phyloP scores from a whole-genome alignment of 2,888 invertebrate species.

The Tinea trinotella region DNA sequence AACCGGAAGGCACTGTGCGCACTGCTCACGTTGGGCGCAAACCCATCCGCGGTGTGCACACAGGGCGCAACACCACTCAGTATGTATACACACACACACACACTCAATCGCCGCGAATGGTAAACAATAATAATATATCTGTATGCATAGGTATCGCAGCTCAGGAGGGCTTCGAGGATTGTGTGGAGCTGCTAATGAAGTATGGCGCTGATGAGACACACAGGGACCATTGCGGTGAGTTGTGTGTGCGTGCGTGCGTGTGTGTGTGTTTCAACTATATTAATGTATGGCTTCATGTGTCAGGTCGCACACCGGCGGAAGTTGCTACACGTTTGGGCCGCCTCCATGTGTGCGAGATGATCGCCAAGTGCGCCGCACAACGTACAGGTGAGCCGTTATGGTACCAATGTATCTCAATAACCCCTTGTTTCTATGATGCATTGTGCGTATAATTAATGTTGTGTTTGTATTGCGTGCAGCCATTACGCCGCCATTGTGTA shows the following conservation, averaged over 20 bases:
- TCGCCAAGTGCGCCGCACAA: conserved; percentile 56
- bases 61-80: conserved; percentile 96
- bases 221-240: conserved; percentile 86
- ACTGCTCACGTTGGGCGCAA: conserved; percentile 84
- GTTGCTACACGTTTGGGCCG: conserved; percentile 95
- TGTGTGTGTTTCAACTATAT: no score
- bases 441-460: no score
- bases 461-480: no score
- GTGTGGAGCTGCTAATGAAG: conserved; percentile 85
- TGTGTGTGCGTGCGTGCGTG: no score
- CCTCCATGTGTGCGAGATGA: conserved; percentile 83
- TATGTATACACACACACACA: conserved; percentile 34
- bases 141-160: conserved; percentile 90
- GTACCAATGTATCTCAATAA: no score
- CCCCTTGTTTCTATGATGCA: no score
- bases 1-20: conserved; percentile 87
- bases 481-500: no score
- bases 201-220: conserved; percentile 90
- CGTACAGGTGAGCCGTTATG: not conserved
- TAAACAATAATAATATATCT: no score
- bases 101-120: no score
- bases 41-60: conserved; percentile 91
- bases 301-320: conserved; percentile 83
- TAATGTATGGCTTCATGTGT: no score
- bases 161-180: conserved; percentile 95